phyloP scores from a whole-genome alignment of 2,113 vertebrate genomes.

The Phocoena phocoena region DNA sequence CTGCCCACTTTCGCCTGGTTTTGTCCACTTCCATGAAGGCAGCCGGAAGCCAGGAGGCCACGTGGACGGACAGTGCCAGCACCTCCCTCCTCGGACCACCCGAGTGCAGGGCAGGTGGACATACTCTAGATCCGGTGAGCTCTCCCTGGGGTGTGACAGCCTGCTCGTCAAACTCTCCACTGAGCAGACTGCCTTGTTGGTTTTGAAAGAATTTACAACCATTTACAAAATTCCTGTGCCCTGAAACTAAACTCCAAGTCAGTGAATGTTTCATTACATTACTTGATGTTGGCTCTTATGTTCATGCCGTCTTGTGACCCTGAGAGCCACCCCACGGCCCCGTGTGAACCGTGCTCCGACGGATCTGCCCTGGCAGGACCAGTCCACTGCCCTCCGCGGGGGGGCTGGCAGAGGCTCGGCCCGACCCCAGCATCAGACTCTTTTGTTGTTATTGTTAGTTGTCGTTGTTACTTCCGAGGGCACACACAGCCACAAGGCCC shows the following conservation, averaged over 20 bases:
- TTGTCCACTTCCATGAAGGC: not conserved
- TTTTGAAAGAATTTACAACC: not conserved
- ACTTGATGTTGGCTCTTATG: not conserved
- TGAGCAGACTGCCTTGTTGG: not conserved
- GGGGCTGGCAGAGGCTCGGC: not conserved
- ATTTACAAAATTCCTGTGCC: not conserved
- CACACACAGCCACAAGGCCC: not conserved
- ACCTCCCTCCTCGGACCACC: not conserved
- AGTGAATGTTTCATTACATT: not conserved
- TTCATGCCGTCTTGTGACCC: not conserved
- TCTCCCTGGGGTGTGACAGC: not conserved
- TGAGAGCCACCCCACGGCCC: not conserved
- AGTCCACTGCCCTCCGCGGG: not conserved
- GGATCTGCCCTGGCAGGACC: not conserved
- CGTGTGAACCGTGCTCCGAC: not conserved
- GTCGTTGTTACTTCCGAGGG: not conserved
- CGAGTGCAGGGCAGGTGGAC: not conserved
- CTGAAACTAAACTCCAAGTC: not conserved
- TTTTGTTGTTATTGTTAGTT: not conserved
- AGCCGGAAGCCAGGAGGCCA: not conserved
- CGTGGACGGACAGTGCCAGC: accelerated
- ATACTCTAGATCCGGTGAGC: not conserved
- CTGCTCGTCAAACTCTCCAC: not conserved
- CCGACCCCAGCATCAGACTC: not conserved
- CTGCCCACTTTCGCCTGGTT: not conserved